Evolutionary conservation across 2,888 invertebrate genomes (phyloP).

Genomic region (Lydus trimaculatus): DNA sequence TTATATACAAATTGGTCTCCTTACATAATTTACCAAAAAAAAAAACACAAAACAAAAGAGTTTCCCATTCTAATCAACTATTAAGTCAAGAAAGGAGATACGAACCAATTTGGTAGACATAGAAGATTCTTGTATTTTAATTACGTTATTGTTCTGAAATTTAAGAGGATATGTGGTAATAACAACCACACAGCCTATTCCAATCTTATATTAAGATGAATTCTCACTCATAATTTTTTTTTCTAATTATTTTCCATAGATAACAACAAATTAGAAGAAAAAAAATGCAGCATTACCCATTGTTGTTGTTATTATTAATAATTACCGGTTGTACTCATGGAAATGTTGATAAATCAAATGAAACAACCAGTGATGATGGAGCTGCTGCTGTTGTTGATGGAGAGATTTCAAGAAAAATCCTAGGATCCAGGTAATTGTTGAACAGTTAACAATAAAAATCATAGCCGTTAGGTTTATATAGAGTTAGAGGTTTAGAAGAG

Average conservation of each 20-base stretch:
- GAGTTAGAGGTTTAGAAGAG: too few species aligned
- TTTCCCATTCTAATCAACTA: background rate
- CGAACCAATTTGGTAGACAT: background rate
- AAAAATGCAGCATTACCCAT: conserved; percentile 20
- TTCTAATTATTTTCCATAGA: conserved; percentile 9
- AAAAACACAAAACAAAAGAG: background rate
- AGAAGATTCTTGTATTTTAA: background rate
- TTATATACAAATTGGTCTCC: background rate
- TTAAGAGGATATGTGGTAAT: background rate
- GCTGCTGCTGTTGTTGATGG: too few species aligned
- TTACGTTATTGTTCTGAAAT: conserved; percentile 3
- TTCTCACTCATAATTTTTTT: background rate
- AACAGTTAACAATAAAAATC: conserved; percentile 9
- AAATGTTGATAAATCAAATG: conserved; percentile 30
- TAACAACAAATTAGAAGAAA: background rate
- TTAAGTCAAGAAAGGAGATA: background rate
- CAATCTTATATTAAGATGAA: background rate
- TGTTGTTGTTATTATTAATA: conserved; percentile 13
- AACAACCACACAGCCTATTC: background rate
- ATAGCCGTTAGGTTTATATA: background rate
- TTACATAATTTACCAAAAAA: background rate
- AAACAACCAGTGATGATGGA: conserved; percentile 28
- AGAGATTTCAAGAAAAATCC: conserved; percentile 65
- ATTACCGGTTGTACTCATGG: background rate
- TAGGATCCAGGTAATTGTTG: conserved; percentile 67